Conservation (phyloP, 2,888 invertebrate genomes). For the Oeneis ivallda region DNA sequence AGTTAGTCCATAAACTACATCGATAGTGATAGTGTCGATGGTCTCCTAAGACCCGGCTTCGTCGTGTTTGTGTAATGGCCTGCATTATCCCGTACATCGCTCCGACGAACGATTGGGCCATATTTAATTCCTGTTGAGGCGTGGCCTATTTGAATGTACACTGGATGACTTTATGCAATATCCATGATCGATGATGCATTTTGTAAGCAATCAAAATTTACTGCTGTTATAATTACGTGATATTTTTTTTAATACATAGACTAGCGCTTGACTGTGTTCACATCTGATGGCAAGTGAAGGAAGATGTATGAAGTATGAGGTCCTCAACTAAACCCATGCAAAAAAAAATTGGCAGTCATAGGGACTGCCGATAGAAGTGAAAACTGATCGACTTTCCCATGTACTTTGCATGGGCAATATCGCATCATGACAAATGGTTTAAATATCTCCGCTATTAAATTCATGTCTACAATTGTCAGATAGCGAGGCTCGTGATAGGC, state of each 20-base stretch:
- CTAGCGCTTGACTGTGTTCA: no score
- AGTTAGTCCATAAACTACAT: constrained; percentile 30
- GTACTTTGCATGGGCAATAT: constrained; percentile 27
- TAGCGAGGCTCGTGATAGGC: constrained; percentile 56
- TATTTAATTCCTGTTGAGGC: constrained; percentile 36
- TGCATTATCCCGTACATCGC: constrained; percentile 40
- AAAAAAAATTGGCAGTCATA: no score
- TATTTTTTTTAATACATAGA: background rate
- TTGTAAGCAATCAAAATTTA: background rate
- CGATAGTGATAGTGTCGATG: constrained; percentile 19
- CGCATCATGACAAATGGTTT: constrained; percentile 42
- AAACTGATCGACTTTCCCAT: constrained; percentile 16
- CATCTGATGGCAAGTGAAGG: no score
- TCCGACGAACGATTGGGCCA: constrained; percentile 30
- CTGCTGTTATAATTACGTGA: background rate
- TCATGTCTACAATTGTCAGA: constrained; percentile 47
- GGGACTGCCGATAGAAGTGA: no score
- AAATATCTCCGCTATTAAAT: constrained; percentile 41
- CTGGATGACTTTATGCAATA: constrained; percentile 20
- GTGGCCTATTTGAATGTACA: constrained; percentile 24
- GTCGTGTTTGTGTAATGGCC: constrained; percentile 42
- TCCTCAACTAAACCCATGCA: no score
- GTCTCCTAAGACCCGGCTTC: constrained; percentile 31
- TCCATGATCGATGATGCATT: constrained; percentile 26
- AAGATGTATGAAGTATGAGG: no score